These are phyloP conservation scores for Phrynocephalus forsythii DNA, from an alignment of 2,797 vertebrate genomes.

Conservation along the genomic window DNA sequence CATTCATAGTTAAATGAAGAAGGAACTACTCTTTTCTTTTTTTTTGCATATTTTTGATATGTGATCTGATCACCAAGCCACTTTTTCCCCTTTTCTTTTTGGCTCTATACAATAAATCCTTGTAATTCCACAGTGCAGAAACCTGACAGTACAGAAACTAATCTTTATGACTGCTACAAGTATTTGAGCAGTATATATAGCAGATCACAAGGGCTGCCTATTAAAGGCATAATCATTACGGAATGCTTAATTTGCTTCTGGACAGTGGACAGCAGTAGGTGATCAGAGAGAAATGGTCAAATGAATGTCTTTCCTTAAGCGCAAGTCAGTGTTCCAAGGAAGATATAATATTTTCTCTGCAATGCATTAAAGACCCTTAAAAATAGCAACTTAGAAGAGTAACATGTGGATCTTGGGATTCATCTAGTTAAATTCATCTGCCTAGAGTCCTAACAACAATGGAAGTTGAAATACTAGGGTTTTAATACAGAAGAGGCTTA, in stretches of 20 bases:
- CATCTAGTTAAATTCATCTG: slow-evolving; percentile 55
- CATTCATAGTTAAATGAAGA: slow-evolving; percentile 60
- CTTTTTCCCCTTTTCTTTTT: slow-evolving; percentile 32
- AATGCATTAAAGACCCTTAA: slow-evolving; percentile 52
- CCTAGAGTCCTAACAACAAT: slow-evolving; percentile 50
- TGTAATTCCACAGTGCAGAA: slow-evolving; percentile 62
- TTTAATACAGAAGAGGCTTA: slow-evolving; percentile 38
- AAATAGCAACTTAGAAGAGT: slow-evolving; percentile 29
- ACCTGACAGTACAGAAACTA: slow-evolving; percentile 66
- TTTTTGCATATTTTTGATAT: slow-evolving; percentile 72
- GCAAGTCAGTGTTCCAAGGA: slow-evolving; percentile 48
- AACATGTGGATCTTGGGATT: slow-evolving; percentile 45
- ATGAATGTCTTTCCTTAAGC: slow-evolving; percentile 41
- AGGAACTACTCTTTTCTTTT: slow-evolving; percentile 12
- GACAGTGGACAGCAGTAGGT: slow-evolving; percentile 61
- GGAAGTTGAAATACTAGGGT: slow-evolving; percentile 46
- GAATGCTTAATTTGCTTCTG: slow-evolving; percentile 65
- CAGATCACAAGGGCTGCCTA: slow-evolving; percentile 67
- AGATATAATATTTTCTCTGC: slow-evolving; percentile 53
- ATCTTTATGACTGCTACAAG: slow-evolving; percentile 68
- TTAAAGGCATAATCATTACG: slow-evolving; percentile 57
- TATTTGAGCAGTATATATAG: slow-evolving; percentile 65
- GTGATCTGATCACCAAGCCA: slow-evolving; percentile 68
- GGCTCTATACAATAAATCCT: slow-evolving; percentile 66
- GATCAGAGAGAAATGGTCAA: slow-evolving; percentile 50